A percentile compares a stretch with the other conserved stretches of the same genome.
Conservation (phyloP, 23 tunicate species). For the Halocynthia aurantium region DNA sequence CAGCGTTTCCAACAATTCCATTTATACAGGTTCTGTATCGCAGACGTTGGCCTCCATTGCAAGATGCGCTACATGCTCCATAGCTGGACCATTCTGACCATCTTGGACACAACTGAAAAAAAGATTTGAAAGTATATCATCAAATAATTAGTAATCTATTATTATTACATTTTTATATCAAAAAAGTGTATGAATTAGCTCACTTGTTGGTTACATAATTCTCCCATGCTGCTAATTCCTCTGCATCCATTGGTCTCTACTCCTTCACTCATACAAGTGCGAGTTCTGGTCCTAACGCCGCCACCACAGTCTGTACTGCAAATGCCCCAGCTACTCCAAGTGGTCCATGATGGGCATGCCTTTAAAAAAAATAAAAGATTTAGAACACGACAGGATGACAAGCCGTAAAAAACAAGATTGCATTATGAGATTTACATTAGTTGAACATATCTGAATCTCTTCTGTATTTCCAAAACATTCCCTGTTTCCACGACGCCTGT, state of each 20-base stretch:
- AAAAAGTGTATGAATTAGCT: neutral
- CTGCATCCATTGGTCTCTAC: conserved; percentile 31
- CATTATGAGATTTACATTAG: conserved; percentile 1
- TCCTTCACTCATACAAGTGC: conserved; percentile 39
- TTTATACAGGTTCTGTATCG: conserved; percentile 54
- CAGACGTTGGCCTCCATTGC: conserved; percentile 58
- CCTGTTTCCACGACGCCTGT: conserved; percentile 51
- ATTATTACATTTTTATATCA: neutral
- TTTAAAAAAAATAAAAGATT: conserved; percentile 3
- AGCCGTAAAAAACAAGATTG: neutral
- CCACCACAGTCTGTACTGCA: conserved; percentile 41
- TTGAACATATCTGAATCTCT: conserved; percentile 27
- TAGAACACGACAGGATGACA: neutral
- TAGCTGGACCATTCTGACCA: conserved; percentile 75
- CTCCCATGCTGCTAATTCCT: conserved; percentile 27
- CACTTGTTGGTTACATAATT: conserved; percentile 50
- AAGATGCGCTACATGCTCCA: conserved; percentile 50
- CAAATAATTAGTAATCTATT: neutral
- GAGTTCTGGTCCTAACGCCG: conserved; percentile 35
- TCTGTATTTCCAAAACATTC: conserved; percentile 44
- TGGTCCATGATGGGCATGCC: conserved; percentile 51
- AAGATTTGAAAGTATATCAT: neutral
- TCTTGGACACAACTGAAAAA: conserved; percentile 50
- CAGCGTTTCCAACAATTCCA: conserved; percentile 53
- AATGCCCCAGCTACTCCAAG: conserved; percentile 25